Conservation (phyloP, 2,797 vertebrate genomes). For the Alectoris magna region DNA sequence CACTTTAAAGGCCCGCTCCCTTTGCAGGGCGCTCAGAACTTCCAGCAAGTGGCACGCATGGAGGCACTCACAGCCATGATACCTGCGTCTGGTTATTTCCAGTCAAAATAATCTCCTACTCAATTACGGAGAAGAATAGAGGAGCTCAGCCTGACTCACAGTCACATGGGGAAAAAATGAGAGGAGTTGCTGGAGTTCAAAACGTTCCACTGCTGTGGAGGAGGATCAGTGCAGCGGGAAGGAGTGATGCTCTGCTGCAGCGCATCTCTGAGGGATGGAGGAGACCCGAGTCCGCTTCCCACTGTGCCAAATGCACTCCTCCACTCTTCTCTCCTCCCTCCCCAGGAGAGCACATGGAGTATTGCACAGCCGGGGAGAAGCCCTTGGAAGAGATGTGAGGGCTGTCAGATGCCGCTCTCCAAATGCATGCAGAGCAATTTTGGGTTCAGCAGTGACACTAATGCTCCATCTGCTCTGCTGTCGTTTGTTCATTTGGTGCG, state of each 20-base stretch:
- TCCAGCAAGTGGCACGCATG: conserved; percentile 34
- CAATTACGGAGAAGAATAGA: conserved; percentile 77
- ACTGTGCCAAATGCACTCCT: conserved; percentile 62
- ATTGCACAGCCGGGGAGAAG: conserved; percentile 60
- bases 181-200: conserved; percentile 73
- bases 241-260: conserved; percentile 55
- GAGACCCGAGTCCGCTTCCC: conserved; percentile 59
- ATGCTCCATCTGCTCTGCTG: not conserved
- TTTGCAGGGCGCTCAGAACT: conserved; percentile 52
- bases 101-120: conserved; percentile 79
- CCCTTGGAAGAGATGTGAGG: conserved; percentile 51
- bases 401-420: conserved; percentile 32
- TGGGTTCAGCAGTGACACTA: not conserved
- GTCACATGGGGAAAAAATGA: conserved; percentile 74
- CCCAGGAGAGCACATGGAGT: conserved; percentile 52
- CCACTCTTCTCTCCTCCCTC: conserved; percentile 64
- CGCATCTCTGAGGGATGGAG: conserved; percentile 53
- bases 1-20: conserved; percentile 44
- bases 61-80: conserved; percentile 63
- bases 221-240: conserved; percentile 63
- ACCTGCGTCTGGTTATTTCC: conserved; percentile 74
- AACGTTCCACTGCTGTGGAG: conserved; percentile 68
- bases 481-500: not conserved
- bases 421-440: not conserved
- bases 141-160: conserved; percentile 72